These are phyloP conservation scores for Corythornis vintsioides DNA, from an alignment of 2,113 vertebrate genomes.

Conservation along the genomic window DNA sequence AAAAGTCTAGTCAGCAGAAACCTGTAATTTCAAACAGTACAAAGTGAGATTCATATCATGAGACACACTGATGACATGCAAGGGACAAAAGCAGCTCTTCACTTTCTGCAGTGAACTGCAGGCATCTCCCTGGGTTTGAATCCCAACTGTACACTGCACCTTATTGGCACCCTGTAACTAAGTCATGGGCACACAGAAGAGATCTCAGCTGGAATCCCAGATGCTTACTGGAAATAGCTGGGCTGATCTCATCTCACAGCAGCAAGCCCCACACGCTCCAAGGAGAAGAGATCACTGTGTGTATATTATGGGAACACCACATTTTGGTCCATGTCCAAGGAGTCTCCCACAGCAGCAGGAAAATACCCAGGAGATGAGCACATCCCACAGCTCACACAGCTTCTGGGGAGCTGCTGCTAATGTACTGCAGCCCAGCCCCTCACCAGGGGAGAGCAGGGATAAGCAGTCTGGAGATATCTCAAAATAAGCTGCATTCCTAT, in stretches of 20 bases:
- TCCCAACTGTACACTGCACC: not conserved
- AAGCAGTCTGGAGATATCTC: not conserved
- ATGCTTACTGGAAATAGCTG: slow-evolving; percentile 26
- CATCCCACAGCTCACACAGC: not conserved
- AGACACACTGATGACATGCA: not conserved
- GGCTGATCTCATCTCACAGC: not conserved
- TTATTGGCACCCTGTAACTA: not conserved
- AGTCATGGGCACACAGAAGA: not conserved
- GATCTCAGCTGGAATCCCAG: not conserved
- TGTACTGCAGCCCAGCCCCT: not conserved
- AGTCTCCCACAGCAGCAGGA: not conserved
- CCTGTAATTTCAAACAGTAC: not conserved
- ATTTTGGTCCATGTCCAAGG: not conserved
- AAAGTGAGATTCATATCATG: not conserved
- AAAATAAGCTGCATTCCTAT: not conserved
- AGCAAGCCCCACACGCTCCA: not conserved
- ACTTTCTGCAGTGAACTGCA: not conserved
- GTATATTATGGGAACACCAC: not conserved
- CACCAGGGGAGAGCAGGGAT: not conserved
- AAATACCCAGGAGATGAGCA: not conserved
- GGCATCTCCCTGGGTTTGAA: not conserved
- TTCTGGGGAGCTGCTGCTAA: not conserved
- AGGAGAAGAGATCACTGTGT: not conserved
- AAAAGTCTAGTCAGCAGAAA: not conserved
- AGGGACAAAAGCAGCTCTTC: not conserved